Conservation (phyloP, 1,140 invertebrate genomes). For the Neocloeon triangulifer region DNA sequence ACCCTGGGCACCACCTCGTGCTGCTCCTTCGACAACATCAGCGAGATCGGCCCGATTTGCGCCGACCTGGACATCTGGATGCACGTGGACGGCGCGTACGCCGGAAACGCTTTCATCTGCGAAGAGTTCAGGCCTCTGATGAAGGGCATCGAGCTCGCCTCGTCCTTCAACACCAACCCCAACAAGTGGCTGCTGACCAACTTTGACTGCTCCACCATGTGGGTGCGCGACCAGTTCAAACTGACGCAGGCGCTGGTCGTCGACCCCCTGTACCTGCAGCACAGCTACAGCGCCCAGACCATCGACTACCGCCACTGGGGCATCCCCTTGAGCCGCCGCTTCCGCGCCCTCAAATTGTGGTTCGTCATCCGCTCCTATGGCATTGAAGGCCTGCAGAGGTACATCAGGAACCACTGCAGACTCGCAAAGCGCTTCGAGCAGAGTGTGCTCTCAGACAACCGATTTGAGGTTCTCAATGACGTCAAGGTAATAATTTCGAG, state of each 20-base stretch:
- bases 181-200: constrained; percentile 83
- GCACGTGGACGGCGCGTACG: constrained; percentile 62
- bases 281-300: constrained; percentile 49
- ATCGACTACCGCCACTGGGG: constrained; percentile 81
- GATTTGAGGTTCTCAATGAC: constrained; percentile 67
- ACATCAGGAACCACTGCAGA: constrained; percentile 70
- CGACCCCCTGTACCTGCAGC: constrained; percentile 77
- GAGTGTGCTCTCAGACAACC: constrained; percentile 43
- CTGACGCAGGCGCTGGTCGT: constrained; percentile 86
- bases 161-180: constrained; percentile 81
- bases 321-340: constrained; percentile 66
- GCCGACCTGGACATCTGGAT: constrained; percentile 38
- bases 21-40: constrained; percentile 60
- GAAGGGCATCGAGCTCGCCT: constrained; percentile 58
- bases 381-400: constrained; percentile 52
- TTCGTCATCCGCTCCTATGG: constrained; percentile 70
- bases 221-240: constrained; percentile 68
- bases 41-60: constrained; percentile 60
- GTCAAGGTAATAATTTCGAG: constrained; percentile 31
- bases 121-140: constrained; percentile 55
- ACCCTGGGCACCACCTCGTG: constrained; percentile 61
- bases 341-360: constrained; percentile 72
- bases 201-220: constrained; percentile 76
- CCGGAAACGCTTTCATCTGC: constrained; percentile 62
- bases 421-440: constrained; percentile 66